phyloP scores from a whole-genome alignment of 2,888 invertebrate genomes.

The Margaritifera margaritifera region DNA sequence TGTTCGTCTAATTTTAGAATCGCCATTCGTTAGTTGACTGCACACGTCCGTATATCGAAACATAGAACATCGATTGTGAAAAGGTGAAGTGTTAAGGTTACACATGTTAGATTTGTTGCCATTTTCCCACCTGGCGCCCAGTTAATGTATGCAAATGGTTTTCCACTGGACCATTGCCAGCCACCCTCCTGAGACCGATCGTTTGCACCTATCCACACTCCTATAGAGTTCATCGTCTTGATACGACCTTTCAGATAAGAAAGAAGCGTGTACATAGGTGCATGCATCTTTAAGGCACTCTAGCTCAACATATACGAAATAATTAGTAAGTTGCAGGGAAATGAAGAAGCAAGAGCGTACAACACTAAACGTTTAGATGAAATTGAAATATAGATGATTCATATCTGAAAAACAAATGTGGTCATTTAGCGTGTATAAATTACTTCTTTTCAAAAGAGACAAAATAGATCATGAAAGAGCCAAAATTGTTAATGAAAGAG shows the following conservation, averaged over 20 bases:
- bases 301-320: not conserved
- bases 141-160: slow-evolving; percentile 40
- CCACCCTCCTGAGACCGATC: slow-evolving; percentile 45
- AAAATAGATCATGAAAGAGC: too few relatives aligned
- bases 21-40: too few relatives aligned
- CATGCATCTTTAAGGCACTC: not conserved
- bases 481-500: too few relatives aligned
- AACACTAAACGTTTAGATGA: not conserved
- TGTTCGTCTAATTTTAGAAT: too few relatives aligned
- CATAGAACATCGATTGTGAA: too few relatives aligned
- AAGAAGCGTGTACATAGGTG: not conserved
- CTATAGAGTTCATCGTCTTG: slow-evolving; percentile 32
- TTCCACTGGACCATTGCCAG: slow-evolving; percentile 45
- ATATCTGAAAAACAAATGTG: too few relatives aligned
- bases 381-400: too few relatives aligned
- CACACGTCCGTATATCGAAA: too few relatives aligned
- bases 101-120: too few relatives aligned
- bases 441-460: too few relatives aligned
- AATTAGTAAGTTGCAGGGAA: not conserved
- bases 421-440: too few relatives aligned
- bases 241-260: slow-evolving; percentile 34
- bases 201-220: slow-evolving; percentile 58
- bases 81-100: too few relatives aligned
- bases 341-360: not conserved
- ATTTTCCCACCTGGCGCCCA: slow-evolving; percentile 37